phyloP scores from a whole-genome alignment of 2,888 invertebrate species.

The Spilarctia lutea region DNA sequence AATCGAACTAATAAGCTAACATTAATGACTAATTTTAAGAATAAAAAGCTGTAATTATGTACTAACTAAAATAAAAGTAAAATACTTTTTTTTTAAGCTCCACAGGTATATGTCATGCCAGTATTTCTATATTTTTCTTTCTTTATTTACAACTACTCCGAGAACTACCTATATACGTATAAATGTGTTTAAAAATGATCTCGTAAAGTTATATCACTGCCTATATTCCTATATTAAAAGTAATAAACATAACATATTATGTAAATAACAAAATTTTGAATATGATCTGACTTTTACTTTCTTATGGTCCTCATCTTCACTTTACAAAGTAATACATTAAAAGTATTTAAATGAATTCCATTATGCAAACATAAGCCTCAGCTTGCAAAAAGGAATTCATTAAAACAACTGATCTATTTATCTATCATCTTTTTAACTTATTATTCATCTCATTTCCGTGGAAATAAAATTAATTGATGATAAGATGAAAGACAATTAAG shows the following conservation, averaged over 20 bases:
- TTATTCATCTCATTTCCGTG: not conserved
- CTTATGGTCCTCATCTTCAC: not conserved
- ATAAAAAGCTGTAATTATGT: no score
- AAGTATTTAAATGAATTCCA: not conserved
- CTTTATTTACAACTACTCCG: no score
- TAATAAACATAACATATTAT: constrained; percentile 1
- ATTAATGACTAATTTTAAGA: no score
- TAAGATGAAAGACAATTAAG: not conserved
- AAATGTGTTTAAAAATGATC: not conserved
- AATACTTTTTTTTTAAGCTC: no score
- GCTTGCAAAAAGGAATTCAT: not conserved
- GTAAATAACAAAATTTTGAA: constrained; percentile 6
- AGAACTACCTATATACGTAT: not conserved
- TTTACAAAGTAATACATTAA: constrained; percentile 2
- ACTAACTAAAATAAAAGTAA: no score
- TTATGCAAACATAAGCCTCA: not conserved
- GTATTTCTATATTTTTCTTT: no score
- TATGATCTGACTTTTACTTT: constrained; percentile 8
- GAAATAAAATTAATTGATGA: not conserved
- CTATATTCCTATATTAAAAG: not conserved
- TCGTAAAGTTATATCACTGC: not conserved
- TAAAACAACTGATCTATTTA: not conserved
- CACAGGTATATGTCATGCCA: no score
- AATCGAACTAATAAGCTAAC: no score
- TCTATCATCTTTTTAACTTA: not conserved